Evolutionary conservation across 2,113 vertebrate genomes (phyloP).

Genomic region (Argyrosomus japonicus): DNA sequence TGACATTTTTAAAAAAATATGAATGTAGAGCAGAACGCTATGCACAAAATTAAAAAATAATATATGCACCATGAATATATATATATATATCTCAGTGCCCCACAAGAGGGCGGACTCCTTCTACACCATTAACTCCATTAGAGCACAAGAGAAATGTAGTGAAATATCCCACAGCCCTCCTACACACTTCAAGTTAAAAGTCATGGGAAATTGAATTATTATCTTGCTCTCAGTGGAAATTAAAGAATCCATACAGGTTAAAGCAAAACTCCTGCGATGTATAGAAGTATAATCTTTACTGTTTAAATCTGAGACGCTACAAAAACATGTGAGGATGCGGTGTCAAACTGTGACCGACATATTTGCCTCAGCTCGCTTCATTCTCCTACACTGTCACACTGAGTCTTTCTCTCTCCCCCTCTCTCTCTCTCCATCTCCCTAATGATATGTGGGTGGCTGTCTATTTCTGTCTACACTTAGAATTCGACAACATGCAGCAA

Average conservation of each 20-base stretch:
- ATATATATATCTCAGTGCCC: conserved; percentile 17
- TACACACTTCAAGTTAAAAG: conserved; percentile 54
- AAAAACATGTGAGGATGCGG: conserved; percentile 34
- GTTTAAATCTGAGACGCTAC: background rate
- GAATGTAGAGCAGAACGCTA: background rate
- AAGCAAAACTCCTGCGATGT: background rate
- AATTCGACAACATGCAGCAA: conserved; percentile 70
- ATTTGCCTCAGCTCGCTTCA: conserved; percentile 55
- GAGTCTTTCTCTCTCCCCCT: conserved; percentile 60
- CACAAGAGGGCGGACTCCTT: conserved; percentile 74
- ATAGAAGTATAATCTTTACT: background rate
- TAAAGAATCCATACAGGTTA: background rate
- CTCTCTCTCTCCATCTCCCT: conserved; percentile 76
- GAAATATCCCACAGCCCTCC: conserved; percentile 58
- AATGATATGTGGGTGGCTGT: conserved; percentile 85
- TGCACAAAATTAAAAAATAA: background rate
- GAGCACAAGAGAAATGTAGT: conserved; percentile 17
- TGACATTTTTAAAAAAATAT: conserved; percentile 32
- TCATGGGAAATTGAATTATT: conserved; percentile 46
- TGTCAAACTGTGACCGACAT: conserved; percentile 65
- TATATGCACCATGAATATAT: background rate
- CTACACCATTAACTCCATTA: conserved; percentile 57
- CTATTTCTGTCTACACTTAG: conserved; percentile 84
- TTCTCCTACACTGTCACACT: conserved; percentile 72
- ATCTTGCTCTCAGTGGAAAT: conserved; percentile 48